Base-by-base conservation (phyloP, 2,113 vertebrate species). In the Takifugu flavidus region DNA sequence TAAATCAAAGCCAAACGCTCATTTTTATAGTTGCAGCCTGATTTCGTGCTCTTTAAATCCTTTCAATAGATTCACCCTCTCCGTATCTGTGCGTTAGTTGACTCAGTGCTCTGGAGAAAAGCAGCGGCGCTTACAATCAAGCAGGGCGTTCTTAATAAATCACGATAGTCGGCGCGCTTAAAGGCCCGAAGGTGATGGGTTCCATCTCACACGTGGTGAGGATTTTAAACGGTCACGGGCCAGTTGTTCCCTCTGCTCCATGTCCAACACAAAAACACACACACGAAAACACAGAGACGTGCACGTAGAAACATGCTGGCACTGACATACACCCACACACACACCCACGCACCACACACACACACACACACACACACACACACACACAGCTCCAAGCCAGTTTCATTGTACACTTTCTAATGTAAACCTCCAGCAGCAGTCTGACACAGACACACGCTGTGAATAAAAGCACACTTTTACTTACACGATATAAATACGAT, bases 381-480 rank as follows among this genome's bases (percentile, higher is more conserved):
- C 6, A 77, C 50, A 80, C 50, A 64, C 11, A 77, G 64, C 76
- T 85, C 81, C 79, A 81, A 82, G 86, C 80, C 83, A 85, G 74
- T 86, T 78, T 84, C 86, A 87, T 78, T 87, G 83, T 86, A 89
- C 81, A 83, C 82, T 85, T 89, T 87, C 62, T 86, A 80, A 86
- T 85, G 79, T 85, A 84, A 87, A 86, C 82, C 87, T 89, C 87
- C 81, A 68, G 77, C 87, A 87, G 87, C 83, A 44, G 86, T 88
- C 81, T 83, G 80, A 85, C 70, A 64, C 28, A 56, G 81, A 89
- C 80, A 78, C 71, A 81, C 52, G 86, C 86, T 89, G 87, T 89
- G 84, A 82, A 86, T 73, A 82, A 89, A 89, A 89, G 87, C 86
- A 88, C 87, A 89, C 84, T 89, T 87, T 88, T 87, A 88, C 83